Conservation (phyloP, 2,113 vertebrate genomes). For the Labeo catla region DNA sequence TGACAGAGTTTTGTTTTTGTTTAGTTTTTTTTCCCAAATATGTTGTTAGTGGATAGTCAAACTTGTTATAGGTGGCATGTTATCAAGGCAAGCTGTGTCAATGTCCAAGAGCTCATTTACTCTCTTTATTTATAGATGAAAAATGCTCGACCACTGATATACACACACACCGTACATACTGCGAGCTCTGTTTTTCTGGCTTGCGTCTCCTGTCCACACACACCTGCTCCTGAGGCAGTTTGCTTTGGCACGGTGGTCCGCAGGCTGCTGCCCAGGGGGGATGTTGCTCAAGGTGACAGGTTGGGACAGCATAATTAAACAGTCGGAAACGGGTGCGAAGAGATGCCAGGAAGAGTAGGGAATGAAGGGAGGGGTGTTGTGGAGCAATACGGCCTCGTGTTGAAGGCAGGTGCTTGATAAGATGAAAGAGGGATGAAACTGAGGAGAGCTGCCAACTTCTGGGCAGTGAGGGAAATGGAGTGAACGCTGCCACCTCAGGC, state of each 20-base stretch:
- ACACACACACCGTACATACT: constrained; percentile 28
- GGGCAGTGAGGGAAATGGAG: constrained; percentile 25
- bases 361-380: background rate
- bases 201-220: constrained; percentile 22
- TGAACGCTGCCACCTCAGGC: constrained; percentile 38
- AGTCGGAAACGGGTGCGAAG: constrained; percentile 21
- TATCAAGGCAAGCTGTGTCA: constrained; percentile 35
- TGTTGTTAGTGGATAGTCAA: constrained; percentile 32
- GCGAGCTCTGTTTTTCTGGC: constrained; percentile 44
- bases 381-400: constrained; percentile 19
- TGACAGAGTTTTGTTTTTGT: constrained; percentile 1
- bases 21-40: constrained; percentile 24
- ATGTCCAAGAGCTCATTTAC: constrained; percentile 49
- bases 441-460: constrained; percentile 41
- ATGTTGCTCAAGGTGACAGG: constrained; percentile 40
- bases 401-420: constrained; percentile 59
- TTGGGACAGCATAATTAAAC: constrained; percentile 50
- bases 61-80: constrained; percentile 49
- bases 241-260: constrained; percentile 41
- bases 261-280: constrained; percentile 11
- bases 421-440: constrained; percentile 55
- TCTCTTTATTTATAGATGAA: constrained; percentile 47
- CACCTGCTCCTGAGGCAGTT: constrained; percentile 47
- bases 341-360: constrained; percentile 22
- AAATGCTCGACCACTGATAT: background rate